Evolutionary conservation across 2,888 invertebrate genomes (phyloP), one percentile per base, ranked within the genome.

Genomic region (Orthonevra nobilis): DNA sequence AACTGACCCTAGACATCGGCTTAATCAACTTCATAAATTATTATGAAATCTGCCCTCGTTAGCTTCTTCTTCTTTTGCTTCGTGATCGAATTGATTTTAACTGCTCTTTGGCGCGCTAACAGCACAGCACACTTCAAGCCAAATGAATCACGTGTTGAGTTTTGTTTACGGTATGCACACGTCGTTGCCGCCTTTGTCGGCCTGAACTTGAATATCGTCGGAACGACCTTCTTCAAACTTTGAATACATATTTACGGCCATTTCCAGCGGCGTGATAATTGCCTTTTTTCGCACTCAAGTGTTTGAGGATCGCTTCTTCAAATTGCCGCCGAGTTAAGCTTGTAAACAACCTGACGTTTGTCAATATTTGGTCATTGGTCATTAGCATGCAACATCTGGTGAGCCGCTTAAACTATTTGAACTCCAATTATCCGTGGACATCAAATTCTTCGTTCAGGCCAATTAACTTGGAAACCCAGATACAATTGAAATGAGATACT

Each of bases 201-300:
- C 6, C 30, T 70, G 69, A 70, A 70, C 69, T 70, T 70, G 69
- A 70, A 61, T 52, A 50, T 61, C 12, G n/a, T 36, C 34, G 10
- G 19, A 50, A 20, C 19, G 61, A 44, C 69, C 69, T 70, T 70
- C 56, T 30, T 56, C 5, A 38, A 36, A n/a, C 30, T 32, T n/a
- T 50, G n/a, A n/a, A n/a, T 40, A 34, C 60, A 44, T 52, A 42
- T 61, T 70, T 52, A 61, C 52, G 2, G 12, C 44, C 44, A 60
- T 60, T 50, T 50, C 17, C 60, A 44, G 20, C 42, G 32, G 61
- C 60, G 60, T 54, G 69, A 44, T 70, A 70, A 70, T 61, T 70
- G 52, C 36, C 34, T 69, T 50, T 34, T 30, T 26, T 44, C 34
- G 20, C 50, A 15, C 12, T 50, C 2, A n/a, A 61, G 34, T 61